phyloP scores from a whole-genome alignment of 2,888 invertebrate genomes.

The Notocelia uddmanniana region DNA sequence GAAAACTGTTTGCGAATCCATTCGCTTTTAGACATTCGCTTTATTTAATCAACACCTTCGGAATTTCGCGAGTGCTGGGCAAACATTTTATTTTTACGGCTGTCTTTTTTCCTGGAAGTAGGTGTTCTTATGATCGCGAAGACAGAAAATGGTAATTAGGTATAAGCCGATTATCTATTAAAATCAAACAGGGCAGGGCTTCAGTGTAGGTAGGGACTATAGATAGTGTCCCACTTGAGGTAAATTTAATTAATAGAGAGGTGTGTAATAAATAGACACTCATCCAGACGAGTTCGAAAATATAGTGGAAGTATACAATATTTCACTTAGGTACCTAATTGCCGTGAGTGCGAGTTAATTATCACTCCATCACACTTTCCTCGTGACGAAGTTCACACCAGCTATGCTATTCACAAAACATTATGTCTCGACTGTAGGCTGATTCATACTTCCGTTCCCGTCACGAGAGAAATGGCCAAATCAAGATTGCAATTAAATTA shows the following conservation, averaged over 20 bases:
- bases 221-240: too few relatives aligned
- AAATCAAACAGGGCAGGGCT: too few relatives aligned
- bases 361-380: slow-evolving; percentile 18
- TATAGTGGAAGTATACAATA: not conserved
- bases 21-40: slow-evolving; percentile 39
- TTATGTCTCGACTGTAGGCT: not conserved
- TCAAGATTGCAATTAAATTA: slow-evolving; percentile 28
- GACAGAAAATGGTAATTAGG: too few relatives aligned
- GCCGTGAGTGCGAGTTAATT: not conserved
- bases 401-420: not conserved
- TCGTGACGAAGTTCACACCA: slow-evolving; percentile 5
- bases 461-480: slow-evolving; percentile 5
- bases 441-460: slow-evolving; percentile 27
- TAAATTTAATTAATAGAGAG: too few relatives aligned
- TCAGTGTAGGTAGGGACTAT: too few relatives aligned
- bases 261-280: too few relatives aligned
- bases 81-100: slow-evolving; percentile 40
- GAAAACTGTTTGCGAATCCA: slow-evolving; percentile 48
- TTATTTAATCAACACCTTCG: slow-evolving; percentile 46
- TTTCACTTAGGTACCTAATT: not conserved
- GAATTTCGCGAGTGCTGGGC: slow-evolving; percentile 48
- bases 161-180: too few relatives aligned
- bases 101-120: not conserved
- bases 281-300: too few relatives aligned
- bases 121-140: too few relatives aligned